Base-by-base conservation (phyloP, 2,797 vertebrate species). In the Holocentrus rufus region DNA sequence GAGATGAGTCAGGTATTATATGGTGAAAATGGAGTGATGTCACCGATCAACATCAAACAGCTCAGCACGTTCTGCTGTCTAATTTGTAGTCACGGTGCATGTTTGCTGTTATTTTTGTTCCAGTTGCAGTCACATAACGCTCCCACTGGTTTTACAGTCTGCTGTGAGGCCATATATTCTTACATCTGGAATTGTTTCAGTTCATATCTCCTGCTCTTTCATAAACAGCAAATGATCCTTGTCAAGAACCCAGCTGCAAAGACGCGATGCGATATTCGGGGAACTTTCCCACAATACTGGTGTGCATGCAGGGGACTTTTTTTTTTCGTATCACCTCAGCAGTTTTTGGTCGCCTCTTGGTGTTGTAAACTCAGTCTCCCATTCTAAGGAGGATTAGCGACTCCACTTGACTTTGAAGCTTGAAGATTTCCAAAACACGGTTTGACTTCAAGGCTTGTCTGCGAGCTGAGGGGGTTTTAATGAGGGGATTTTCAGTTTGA, bases 331-430 rank as follows among this genome's bases (percentile, higher is more conserved):
- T 82, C 82, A 86, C 79, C 84, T 87, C 74, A 72, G 82, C 76
- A 61, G 66, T 52, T 80, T 81, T 77, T 74, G 64, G 58, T 79
- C 69, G 61, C 74, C 84, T 76, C 49, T 31, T 82, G 87, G 69
- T 79, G 87, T 73, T 69, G 50, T 84, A 80, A 85, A 84, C 53
- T 76, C 60, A 70, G 60, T 81, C 78, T 79, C 55, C 74, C 77
- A 39, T 72, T 85, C 80, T 75, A 31, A 62, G 73, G 58, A 77
- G 87, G 88, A 89, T 92, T 90, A 90, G 65, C n/a, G 8, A 85
- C 72, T 82, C 61, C 76, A 75, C 82, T 89, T 86, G 69, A 88
- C 87, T 91, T 89, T 85, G 84, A 91, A 88, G 88, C 82, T 72
- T 4, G 11, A 54, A 80, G 34, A 75, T 86, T 91, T 91, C 80